These are phyloP conservation scores for Microhierax caerulescens DNA, from an alignment of 2,797 vertebrate species.

Conservation along the genomic window DNA sequence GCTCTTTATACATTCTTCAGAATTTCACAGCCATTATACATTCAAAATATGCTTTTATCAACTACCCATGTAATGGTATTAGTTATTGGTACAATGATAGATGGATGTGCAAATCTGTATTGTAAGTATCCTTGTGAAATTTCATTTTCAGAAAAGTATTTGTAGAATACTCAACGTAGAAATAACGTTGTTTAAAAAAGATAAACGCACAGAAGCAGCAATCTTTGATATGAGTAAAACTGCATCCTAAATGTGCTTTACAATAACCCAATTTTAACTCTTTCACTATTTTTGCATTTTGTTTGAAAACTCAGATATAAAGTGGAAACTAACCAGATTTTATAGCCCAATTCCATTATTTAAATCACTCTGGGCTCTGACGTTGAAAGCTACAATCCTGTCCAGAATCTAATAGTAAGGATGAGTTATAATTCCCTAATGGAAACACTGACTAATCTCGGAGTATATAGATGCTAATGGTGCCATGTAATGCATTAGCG, in stretches of 20 bases:
- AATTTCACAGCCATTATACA: not conserved
- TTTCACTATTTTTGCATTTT: conserved; percentile 14
- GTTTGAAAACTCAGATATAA: not conserved
- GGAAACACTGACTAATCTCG: conserved; percentile 31
- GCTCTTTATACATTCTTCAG: not conserved
- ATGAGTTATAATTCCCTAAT: conserved; percentile 47
- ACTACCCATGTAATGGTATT: not conserved
- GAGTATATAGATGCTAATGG: conserved; percentile 21
- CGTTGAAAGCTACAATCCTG: conserved; percentile 16
- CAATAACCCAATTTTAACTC: not conserved
- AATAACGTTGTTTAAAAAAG: not conserved
- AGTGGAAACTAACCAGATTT: conserved; percentile 16
- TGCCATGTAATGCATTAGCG: conserved; percentile 38
- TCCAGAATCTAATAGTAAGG: not conserved
- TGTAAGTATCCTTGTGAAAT: conserved; percentile 12
- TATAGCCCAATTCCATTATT: conserved; percentile 20
- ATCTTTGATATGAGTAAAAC: not conserved
- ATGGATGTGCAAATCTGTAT: not conserved
- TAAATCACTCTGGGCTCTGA: conserved; percentile 8
- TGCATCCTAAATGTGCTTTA: not conserved
- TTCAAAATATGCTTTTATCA: conserved; percentile 28
- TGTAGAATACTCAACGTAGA: not conserved
- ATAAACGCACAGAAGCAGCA: not conserved
- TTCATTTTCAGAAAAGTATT: conserved; percentile 22
- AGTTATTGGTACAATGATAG: not conserved